Evolutionary conservation across 2,113 vertebrate genomes (phyloP).

Genomic region (Mesitornis unicolor): DNA sequence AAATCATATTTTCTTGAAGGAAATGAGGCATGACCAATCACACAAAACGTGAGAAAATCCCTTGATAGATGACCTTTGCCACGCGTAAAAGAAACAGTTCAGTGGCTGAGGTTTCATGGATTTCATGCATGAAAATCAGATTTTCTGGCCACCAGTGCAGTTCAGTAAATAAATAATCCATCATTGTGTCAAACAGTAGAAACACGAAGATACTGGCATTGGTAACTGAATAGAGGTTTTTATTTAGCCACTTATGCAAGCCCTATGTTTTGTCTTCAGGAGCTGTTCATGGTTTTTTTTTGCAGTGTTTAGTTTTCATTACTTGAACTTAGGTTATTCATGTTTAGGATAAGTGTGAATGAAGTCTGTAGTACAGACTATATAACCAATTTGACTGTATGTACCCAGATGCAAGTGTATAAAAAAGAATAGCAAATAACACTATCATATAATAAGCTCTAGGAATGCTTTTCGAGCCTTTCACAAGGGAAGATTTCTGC

Average conservation of each 20-base stretch:
- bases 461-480: not conserved
- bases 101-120: slow-evolving; percentile 80
- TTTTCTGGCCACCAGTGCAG: slow-evolving; percentile 86
- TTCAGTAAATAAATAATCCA: slow-evolving; percentile 91
- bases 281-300: slow-evolving; percentile 5
- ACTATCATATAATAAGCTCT: not conserved
- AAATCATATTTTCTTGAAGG: slow-evolving; percentile 83
- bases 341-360: not conserved
- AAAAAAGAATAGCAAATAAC: not conserved
- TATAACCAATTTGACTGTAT: not conserved
- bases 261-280: slow-evolving; percentile 22
- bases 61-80: slow-evolving; percentile 86
- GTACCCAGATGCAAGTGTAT: not conserved
- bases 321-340: slow-evolving; percentile 50
- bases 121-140: slow-evolving; percentile 88
- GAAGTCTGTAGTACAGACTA: not conserved
- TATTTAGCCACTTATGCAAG: slow-evolving; percentile 66
- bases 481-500: not conserved
- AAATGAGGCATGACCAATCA: slow-evolving; percentile 91
- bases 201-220: slow-evolving; percentile 70
- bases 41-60: slow-evolving; percentile 82
- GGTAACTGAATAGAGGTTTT: slow-evolving; percentile 63
- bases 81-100: slow-evolving; percentile 78
- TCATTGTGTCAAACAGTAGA: slow-evolving; percentile 82
- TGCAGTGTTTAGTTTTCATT: slow-evolving; percentile 33